These are phyloP conservation scores for Oppia nitens DNA, from an alignment of 1,140 invertebrate genomes.

Conservation along the genomic window DNA sequence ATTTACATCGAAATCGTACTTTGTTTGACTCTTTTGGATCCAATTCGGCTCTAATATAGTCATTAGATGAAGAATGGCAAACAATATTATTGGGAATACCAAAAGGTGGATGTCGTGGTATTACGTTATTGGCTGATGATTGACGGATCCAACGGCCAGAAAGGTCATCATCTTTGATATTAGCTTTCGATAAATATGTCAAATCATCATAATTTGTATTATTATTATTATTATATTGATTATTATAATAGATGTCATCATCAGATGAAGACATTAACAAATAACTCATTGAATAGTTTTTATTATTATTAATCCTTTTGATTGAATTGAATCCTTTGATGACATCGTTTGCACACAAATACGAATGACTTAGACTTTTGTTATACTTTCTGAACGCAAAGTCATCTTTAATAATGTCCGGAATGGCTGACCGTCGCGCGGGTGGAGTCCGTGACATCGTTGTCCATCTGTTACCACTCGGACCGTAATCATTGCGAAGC, in stretches of 20 bases:
- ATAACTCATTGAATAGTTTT: background rate
- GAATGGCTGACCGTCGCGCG: conserved; percentile 30
- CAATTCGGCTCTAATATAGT: conserved; percentile 52
- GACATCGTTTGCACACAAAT: conserved; percentile 17
- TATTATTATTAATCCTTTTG: background rate
- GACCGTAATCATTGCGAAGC: background rate
- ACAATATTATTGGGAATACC: conserved; percentile 50
- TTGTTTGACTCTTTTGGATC: conserved; percentile 1
- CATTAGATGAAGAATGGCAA: conserved; percentile 42
- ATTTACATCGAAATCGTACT: background rate
- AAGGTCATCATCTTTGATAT: conserved; percentile 45
- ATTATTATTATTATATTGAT: background rate
- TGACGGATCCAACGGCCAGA: conserved; percentile 57
- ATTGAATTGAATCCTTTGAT: background rate
- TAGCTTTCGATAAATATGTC: conserved; percentile 1
- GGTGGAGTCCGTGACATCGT: conserved; percentile 23
- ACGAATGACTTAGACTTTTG: conserved; percentile 22
- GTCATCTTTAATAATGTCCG: conserved; percentile 51
- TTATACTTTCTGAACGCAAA: conserved; percentile 57
- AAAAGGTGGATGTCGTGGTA: conserved; percentile 68
- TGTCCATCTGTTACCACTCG: background rate
- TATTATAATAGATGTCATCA: background rate
- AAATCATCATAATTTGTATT: background rate
- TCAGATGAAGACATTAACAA: background rate
- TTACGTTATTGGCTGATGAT: conserved; percentile 46